These are phyloP conservation scores for Mohoua ochrocephala DNA, from an alignment of 2,113 vertebrate genomes.

Conservation along the genomic window DNA sequence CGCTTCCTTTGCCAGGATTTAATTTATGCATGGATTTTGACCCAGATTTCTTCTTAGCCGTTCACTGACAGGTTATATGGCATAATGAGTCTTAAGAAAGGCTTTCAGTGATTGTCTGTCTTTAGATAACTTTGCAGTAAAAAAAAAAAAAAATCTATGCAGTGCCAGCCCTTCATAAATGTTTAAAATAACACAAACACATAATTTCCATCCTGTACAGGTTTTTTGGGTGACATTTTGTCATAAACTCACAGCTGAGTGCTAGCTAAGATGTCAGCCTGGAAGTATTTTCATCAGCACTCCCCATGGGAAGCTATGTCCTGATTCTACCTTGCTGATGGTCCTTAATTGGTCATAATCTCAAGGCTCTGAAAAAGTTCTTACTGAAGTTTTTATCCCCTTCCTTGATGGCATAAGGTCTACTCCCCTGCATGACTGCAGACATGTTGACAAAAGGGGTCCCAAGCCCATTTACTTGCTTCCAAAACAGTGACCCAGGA, in stretches of 20 bases:
- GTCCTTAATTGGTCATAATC: accelerated
- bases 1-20: background rate
- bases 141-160: background rate
- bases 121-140: background rate
- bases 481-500: background rate
- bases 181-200: background rate
- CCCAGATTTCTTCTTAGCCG: background rate
- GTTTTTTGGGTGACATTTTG: background rate
- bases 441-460: background rate
- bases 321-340: background rate
- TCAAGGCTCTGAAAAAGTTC: background rate
- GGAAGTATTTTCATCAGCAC: background rate
- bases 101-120: background rate
- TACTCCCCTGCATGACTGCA: background rate
- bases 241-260: background rate
- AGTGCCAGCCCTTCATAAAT: background rate
- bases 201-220: background rate
- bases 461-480: background rate
- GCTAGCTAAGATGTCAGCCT: background rate
- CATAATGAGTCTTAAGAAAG: background rate
- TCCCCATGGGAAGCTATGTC: background rate
- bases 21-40: background rate
- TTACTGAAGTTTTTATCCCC: background rate
- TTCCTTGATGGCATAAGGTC: background rate
- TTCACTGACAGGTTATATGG: background rate